Evolutionary conservation across 2,888 invertebrate species (phyloP).

Genomic region (Bedellia somnulentella): DNA sequence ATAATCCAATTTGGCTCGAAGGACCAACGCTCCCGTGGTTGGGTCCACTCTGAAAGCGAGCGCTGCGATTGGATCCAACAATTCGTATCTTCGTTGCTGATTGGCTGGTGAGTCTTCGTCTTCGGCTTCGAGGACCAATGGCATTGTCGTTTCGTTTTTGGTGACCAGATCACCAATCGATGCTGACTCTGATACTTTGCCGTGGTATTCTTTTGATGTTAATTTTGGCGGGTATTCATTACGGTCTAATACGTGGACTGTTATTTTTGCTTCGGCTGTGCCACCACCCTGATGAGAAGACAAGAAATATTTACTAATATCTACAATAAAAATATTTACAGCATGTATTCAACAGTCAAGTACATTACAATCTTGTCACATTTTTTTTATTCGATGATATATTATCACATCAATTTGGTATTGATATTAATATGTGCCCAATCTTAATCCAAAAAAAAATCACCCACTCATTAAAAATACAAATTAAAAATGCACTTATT

Average conservation of each 20-base stretch:
- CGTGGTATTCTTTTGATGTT: constrained; percentile 65
- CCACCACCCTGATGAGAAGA: constrained; percentile 50
- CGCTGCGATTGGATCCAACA: constrained; percentile 77
- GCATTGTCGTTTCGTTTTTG: constrained; percentile 23
- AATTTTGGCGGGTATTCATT: constrained; percentile 85
- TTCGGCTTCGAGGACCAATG: constrained; percentile 80
- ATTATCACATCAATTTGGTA: no score
- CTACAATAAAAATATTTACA: no score
- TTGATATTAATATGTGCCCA: no score
- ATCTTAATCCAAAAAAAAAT: no score
- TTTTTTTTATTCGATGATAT: no score
- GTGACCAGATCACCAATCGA: constrained; percentile 73
- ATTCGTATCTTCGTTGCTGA: constrained; percentile 81
- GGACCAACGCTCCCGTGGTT: constrained; percentile 83
- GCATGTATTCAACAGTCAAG: no score
- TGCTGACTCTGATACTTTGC: constrained; percentile 76
- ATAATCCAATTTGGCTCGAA: constrained; percentile 77
- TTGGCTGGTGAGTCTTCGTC: constrained; percentile 89
- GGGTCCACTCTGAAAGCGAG: constrained; percentile 84
- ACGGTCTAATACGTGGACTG: constrained; percentile 84
- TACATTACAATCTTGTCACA: no score
- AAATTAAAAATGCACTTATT: no score
- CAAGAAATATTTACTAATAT: no score
- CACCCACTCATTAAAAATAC: no score
- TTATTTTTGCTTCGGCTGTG: constrained; percentile 68